Evolutionary conservation across 2,797 vertebrate species (phyloP), one percentile per base, ranked within the genome.

Genomic region (Alcedo atthis): DNA sequence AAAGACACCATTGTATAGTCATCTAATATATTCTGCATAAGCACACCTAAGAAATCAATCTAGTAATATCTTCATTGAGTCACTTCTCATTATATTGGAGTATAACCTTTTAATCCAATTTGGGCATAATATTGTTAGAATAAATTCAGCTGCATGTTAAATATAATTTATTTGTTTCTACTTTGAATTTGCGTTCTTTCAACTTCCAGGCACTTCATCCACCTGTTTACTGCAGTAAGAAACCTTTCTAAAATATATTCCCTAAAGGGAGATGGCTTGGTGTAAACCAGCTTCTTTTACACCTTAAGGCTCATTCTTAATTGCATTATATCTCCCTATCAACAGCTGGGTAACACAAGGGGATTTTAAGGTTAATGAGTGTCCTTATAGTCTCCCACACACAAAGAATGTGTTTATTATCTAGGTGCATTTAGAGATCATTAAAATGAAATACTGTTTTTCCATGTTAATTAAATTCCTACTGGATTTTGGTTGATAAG

Each of bases 91-190:
- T 96, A 58, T 43, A 11, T 5, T 49, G 45, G 26, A 43, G 2
- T 37, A 74, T 68, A 87, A 57, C 10, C 12, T 87, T 68, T 71
- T 81, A 93, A 85, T 83, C 37, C n/a, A 81, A 62, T 93, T 82
- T 66, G 24, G 21, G 26, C 11, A 55, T 45, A 76, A 17, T 32
- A 42, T 51, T 53, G 2, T 42, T 82, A 57, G 21, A 88, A 80
- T 45, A 62, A 68, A 85, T 77, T 90, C 25, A 53, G 6, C 64
- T 92, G 46, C 1, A 3, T 15, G 7, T 69, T 66, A 64, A 85
- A 88, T 64, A 40, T 11, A 45, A 9, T 62, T 71, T 67, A 55
- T 51, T 55, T 75, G 24, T 71, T 86, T 87, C 37, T 74, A 30
- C 10, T 86, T 84, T 51, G 30, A 77, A 62, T 85, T 86, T 91